A percentile compares a stretch with the other conserved stretches of the same genome.
Conservation (phyloP, 2,888 invertebrate species). For the Thecophora atra region DNA sequence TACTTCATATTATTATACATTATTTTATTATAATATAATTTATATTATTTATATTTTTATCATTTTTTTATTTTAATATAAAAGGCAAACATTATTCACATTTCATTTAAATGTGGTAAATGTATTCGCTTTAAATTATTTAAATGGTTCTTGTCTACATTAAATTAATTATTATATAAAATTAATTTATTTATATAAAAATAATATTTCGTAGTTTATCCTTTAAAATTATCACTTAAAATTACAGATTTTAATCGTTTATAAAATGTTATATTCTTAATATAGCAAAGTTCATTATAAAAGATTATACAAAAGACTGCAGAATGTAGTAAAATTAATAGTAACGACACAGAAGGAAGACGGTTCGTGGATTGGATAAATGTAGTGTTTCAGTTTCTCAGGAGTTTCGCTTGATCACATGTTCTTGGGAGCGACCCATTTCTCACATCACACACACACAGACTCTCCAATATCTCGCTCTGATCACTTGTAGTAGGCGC, state of each 20-base stretch:
- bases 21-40: not conserved
- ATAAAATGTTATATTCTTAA: not conserved
- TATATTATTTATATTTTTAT: not conserved
- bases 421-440: not conserved
- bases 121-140: not conserved
- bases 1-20: not conserved
- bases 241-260: not conserved
- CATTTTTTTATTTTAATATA: too few relatives aligned
- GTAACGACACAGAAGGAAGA: not conserved
- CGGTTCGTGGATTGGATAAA: constrained; percentile 14
- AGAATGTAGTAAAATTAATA: not conserved
- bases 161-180: too few relatives aligned
- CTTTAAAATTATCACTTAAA: not conserved
- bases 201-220: not conserved
- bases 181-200: not conserved
- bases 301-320: not conserved
- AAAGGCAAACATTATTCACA: too few relatives aligned
- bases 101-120: too few relatives aligned
- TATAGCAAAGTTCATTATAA: not conserved
- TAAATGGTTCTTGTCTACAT: not conserved
- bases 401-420: not conserved
- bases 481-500: constrained; percentile 61
- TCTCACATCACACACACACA: not conserved
- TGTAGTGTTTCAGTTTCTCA: not conserved
- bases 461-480: not conserved